Conservation (phyloP, 2,797 vertebrate genomes). For the Centroberyx gerrardi region DNA sequence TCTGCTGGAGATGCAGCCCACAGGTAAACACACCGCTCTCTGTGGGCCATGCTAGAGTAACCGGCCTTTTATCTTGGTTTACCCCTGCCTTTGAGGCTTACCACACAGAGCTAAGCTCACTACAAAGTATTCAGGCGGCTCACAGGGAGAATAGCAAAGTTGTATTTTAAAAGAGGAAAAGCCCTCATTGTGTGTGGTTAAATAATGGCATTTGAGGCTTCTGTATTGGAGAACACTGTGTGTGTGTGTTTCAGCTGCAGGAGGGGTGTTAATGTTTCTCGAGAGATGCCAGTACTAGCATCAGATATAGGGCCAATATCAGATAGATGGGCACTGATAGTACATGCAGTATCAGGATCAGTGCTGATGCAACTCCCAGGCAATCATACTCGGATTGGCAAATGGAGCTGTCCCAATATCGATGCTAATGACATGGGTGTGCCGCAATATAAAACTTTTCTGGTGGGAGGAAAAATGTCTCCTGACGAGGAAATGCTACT, state of each 20-base stretch:
- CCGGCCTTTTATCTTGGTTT: slow-evolving; percentile 54
- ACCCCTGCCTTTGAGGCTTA: slow-evolving; percentile 36
- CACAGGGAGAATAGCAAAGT: neutral
- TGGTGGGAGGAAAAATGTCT: neutral
- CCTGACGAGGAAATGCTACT: neutral
- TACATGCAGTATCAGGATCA: neutral
- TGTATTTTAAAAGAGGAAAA: slow-evolving; percentile 12
- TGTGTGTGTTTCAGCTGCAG: neutral
- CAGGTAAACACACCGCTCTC: slow-evolving; percentile 72
- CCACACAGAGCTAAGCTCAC: slow-evolving; percentile 4
- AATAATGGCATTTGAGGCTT: slow-evolving; percentile 7
- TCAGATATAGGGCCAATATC: neutral
- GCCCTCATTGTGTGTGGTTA: neutral
- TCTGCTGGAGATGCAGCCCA: slow-evolving; percentile 68
- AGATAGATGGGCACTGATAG: neutral
- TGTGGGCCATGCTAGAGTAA: slow-evolving; percentile 20
- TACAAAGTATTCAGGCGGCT: slow-evolving; percentile 2
- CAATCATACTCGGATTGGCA: neutral
- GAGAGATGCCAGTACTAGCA: neutral
- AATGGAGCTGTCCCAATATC: neutral
- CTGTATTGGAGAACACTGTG: neutral
- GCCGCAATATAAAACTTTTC: neutral
- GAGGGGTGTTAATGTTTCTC: neutral
- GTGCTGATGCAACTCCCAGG: neutral
- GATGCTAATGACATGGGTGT: neutral